Evolutionary conservation across 2,113 vertebrate genomes (phyloP).

Genomic region (Trachemys scripta): DNA sequence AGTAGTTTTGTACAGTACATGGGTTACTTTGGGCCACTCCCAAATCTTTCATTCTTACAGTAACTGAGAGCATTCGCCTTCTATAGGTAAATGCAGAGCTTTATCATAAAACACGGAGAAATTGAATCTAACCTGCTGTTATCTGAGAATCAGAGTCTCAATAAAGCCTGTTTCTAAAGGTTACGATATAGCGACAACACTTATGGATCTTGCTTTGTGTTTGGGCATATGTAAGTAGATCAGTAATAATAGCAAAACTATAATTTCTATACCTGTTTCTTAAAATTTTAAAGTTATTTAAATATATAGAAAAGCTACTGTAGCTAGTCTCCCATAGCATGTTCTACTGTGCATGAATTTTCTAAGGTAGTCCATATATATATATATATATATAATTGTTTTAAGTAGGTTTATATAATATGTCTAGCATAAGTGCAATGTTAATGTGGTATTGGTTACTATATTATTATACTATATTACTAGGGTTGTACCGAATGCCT

Average conservation of each 20-base stretch:
- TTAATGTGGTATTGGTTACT: not conserved
- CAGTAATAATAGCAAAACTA: not conserved
- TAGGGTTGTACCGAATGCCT: not conserved
- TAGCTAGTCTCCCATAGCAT: not conserved
- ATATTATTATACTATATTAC: not conserved
- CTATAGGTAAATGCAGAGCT: not conserved
- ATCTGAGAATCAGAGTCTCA: not conserved
- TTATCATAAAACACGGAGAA: not conserved
- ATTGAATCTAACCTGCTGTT: not conserved
- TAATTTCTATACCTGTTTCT: not conserved
- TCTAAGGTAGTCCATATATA: not conserved
- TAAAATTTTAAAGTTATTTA: not conserved
- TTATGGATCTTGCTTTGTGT: not conserved
- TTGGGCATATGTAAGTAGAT: not conserved
- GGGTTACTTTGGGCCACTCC: not conserved
- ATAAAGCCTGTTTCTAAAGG: not conserved
- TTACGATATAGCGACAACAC: not conserved
- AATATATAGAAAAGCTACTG: not conserved
- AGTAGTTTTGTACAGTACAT: not conserved
- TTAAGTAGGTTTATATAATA: not conserved
- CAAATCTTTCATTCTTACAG: not conserved
- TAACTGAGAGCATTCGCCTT: not conserved
- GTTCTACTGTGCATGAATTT: not conserved
- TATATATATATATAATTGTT: not conserved
- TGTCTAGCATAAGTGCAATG: not conserved